These are phyloP conservation scores for Chloroceryle aenea DNA, from an alignment of 2,113 vertebrate genomes.

Conservation along the genomic window DNA sequence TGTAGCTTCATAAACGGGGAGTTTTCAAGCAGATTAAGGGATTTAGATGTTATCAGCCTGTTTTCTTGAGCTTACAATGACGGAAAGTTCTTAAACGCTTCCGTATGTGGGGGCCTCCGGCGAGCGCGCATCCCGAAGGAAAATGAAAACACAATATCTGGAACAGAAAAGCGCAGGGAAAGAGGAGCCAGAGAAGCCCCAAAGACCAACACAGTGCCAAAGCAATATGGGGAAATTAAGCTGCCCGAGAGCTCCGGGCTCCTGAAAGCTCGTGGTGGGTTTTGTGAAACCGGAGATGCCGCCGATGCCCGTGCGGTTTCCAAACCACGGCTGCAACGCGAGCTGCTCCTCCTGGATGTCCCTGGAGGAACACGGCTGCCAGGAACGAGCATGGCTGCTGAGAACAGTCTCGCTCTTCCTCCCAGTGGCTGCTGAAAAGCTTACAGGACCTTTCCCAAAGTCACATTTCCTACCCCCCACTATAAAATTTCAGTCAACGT, in stretches of 20 bases:
- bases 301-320: background rate
- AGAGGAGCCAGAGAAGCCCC: background rate
- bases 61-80: background rate
- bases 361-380: background rate
- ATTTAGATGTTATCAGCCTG: background rate
- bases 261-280: background rate
- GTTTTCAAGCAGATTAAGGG: background rate
- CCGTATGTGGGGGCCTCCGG: background rate
- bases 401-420: background rate
- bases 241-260: background rate
- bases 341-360: background rate
- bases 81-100: background rate
- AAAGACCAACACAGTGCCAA: background rate
- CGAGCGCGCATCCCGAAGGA: background rate
- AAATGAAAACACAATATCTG: background rate
- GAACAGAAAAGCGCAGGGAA: background rate
- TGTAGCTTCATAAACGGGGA: background rate
- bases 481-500: background rate
- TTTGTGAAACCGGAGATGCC: background rate
- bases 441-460: background rate
- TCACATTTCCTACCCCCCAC: background rate
- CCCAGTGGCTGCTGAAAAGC: background rate
- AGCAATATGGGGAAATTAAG: background rate
- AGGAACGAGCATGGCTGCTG: background rate
- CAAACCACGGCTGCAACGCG: accelerated